A percentile compares a stretch with the other conserved stretches of the same genome.
These are phyloP conservation scores for Huso huso DNA, from an alignment of 2,797 vertebrate species.

Conservation along the genomic window DNA sequence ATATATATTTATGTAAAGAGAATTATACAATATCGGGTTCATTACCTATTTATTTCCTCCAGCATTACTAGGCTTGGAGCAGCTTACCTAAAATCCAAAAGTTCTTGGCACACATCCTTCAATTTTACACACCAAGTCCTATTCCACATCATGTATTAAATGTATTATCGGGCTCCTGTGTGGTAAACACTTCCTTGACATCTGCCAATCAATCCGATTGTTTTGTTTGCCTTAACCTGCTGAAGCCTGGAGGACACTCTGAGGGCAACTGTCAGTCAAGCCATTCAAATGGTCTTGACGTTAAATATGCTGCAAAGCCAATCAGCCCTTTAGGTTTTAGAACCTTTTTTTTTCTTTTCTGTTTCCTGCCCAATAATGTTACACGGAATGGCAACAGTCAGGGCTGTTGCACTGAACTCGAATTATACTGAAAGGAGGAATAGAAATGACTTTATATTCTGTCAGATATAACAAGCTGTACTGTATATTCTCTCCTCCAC, in stretches of 20 bases:
- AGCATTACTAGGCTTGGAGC: not conserved
- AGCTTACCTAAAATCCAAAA: constrained; percentile 14
- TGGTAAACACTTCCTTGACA: constrained; percentile 32
- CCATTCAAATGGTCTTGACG: not conserved
- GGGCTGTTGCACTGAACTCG: not conserved
- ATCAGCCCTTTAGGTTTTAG: not conserved
- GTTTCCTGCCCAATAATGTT: not conserved
- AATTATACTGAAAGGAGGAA: not conserved
- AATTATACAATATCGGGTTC: not conserved
- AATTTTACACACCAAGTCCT: constrained; percentile 6
- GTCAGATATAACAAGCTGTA: not conserved
- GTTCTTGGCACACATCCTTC: not conserved
- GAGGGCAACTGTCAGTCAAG: constrained; percentile 38
- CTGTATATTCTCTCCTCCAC: not conserved
- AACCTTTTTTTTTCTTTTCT: not conserved
- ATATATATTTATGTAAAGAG: too few relatives aligned
- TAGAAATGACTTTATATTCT: not conserved
- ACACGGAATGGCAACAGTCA: not conserved
- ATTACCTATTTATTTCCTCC: not conserved
- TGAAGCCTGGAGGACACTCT: constrained; percentile 35
- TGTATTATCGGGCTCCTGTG: constrained; percentile 16
- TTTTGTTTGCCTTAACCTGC: constrained; percentile 33
- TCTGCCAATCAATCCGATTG: constrained; percentile 37
- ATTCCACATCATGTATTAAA: constrained; percentile 23
- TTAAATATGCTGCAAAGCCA: constrained; percentile 17